Percentiles rank a stretch among this genome's conserved stretches.
Evolutionary conservation across 2,888 invertebrate species (phyloP).

Genomic region (Patella ulyssiponensis): DNA sequence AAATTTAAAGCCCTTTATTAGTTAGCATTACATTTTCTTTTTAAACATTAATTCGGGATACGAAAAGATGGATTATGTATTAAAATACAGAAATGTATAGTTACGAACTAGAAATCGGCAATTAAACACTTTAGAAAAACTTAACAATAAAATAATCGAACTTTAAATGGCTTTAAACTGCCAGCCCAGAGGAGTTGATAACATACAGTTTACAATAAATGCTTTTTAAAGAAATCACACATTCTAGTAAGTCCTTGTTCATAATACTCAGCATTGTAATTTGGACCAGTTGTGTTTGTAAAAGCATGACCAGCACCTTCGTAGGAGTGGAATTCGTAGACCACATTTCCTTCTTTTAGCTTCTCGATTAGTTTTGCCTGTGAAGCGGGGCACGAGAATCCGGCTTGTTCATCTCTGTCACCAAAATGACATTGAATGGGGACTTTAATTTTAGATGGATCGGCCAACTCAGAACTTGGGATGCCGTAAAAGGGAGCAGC

Average conservation of each 20-base stretch:
- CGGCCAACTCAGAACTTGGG: constrained; percentile 50
- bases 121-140: no score
- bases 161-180: no score
- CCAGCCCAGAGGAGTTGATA: no score
- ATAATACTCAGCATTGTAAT: constrained; percentile 48
- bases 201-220: constrained; percentile 27
- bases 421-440: constrained; percentile 68
- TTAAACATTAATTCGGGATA: no score
- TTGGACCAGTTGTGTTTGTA: constrained; percentile 49
- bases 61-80: no score
- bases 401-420: constrained; percentile 50
- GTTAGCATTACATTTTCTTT: no score
- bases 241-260: constrained; percentile 46
- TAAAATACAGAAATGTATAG: no score
- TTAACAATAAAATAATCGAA: no score
- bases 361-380: constrained; percentile 51
- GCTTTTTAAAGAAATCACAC: constrained; percentile 52
- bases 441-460: constrained; percentile 55
- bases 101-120: no score
- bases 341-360: constrained; percentile 42
- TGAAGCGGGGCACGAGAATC: constrained; percentile 60
- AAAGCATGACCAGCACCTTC: constrained; percentile 55
- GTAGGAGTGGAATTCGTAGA: constrained; percentile 51
- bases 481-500: constrained; percentile 68
- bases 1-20: no score